A percentile compares a stretch with the other conserved stretches of the same genome.
phyloP scores from a whole-genome alignment of 2,888 invertebrate species.

The Leptopilina drosophilae region DNA sequence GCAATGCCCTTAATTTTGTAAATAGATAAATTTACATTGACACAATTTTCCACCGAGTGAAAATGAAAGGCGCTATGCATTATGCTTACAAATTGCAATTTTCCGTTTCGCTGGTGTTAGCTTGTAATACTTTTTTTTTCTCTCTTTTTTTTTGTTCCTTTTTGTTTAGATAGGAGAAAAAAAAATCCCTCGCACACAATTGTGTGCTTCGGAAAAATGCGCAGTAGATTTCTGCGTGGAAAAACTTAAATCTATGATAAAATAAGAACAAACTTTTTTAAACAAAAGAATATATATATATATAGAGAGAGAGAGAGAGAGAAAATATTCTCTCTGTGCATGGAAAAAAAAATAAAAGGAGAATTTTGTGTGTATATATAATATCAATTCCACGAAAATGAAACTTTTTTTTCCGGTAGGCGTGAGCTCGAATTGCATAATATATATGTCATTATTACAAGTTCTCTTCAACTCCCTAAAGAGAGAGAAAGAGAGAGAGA shows the following conservation, averaged over 20 bases:
- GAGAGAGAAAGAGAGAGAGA: neutral
- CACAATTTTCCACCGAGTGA: neutral
- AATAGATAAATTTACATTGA: neutral
- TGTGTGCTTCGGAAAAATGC: neutral
- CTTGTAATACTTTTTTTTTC: neutral
- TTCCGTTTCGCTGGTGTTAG: neutral
- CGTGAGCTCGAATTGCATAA: constrained; percentile 49
- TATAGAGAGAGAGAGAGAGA: neutral
- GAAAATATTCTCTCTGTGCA: neutral
- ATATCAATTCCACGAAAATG: constrained; percentile 58
- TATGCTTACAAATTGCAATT: constrained; percentile 11
- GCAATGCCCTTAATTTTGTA: neutral
- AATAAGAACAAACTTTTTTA: neutral
- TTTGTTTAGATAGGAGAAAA: neutral
- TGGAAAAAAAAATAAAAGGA: too few species aligned
- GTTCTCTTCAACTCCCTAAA: neutral
- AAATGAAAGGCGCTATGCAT: constrained; percentile 6
- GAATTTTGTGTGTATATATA: too few species aligned
- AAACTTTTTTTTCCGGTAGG: constrained; percentile 63
- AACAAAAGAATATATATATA: constrained; percentile 12
- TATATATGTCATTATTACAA: neutral
- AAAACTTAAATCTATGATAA: constrained; percentile 7
- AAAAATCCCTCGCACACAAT: neutral
- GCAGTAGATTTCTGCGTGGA: neutral
- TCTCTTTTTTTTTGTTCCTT: neutral